Evolutionary conservation across 2,797 vertebrate genomes (phyloP), one percentile per base, ranked within the genome.

Genomic region (Myripristis murdjan): DNA sequence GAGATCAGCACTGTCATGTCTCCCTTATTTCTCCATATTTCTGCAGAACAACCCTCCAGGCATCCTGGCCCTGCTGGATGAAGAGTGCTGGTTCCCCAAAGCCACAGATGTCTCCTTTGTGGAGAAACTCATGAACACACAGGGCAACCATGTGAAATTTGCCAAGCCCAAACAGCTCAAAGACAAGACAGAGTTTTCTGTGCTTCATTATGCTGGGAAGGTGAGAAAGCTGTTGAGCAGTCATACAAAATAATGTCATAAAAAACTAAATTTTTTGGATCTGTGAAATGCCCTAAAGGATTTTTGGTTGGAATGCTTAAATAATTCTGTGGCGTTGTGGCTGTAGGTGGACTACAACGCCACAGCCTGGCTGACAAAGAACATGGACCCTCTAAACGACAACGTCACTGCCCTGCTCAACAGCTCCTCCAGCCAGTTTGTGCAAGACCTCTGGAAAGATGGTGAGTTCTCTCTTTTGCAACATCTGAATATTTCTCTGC

Each of bases 41-140:
- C 67, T 92, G 26, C 88, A 99, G 98, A 99, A 97, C 86, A 99
- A 99, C 88, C 97, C 98, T 8, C 98, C 98, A 0, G 98, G 98
- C 28, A 97, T 99, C 77, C 84, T 99, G 94, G 96, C 97, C 53
- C 93, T 99, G 82, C 91, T 99, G 90, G 98, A 99, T 23, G 98
- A 99, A 85, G 98, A 99, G 81, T 99, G 98, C 75, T 99, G 97
- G 97, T 99, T 98, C 91, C 98, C 98, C 47, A 99, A 99, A 91
- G 97, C 98, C 77, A 98, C 97, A 0, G 97, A 99, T 47, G 85
- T 95, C 0, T 96, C 97, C 35, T 98, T 99, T 1, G 97, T 99
- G 80, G 98, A 99, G 75, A 99, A 99, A 77, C 86, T 99, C 22
- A 75, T 93, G 5, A 87, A 94, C 43, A 97, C 97, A 23, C 98